Conservation (phyloP, 2,797 vertebrate species). For the Fringilla coelebs region DNA sequence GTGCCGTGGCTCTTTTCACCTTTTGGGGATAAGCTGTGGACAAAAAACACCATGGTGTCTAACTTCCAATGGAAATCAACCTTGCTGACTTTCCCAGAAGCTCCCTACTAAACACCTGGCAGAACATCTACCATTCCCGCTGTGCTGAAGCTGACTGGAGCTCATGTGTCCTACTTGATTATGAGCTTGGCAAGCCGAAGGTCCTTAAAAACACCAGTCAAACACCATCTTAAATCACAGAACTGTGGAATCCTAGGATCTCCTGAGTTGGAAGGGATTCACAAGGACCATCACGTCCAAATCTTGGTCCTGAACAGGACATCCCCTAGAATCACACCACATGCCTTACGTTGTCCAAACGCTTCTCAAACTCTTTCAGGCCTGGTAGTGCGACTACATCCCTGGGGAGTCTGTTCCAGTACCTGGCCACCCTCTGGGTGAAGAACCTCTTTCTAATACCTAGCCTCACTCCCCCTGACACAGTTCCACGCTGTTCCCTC, state of each 20-base stretch:
- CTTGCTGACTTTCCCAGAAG: background rate
- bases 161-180: accelerated
- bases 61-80: background rate
- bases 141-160: background rate
- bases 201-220: background rate
- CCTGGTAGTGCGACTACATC: background rate
- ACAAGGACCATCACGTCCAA: background rate
- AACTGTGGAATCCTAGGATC: background rate
- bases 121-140: background rate
- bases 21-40: background rate
- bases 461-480: background rate
- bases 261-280: background rate
- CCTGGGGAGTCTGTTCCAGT: background rate
- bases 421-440: background rate
- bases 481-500: background rate
- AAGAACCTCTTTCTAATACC: background rate
- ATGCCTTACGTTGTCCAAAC: background rate
- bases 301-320: background rate
- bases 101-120: background rate
- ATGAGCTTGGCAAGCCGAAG: background rate
- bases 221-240: background rate
- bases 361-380: background rate
- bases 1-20: accelerated
- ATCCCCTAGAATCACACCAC: background rate
- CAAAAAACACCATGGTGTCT: background rate